phyloP scores from a whole-genome alignment of 2,797 vertebrate species.

The Clarias laeviceps region DNA sequence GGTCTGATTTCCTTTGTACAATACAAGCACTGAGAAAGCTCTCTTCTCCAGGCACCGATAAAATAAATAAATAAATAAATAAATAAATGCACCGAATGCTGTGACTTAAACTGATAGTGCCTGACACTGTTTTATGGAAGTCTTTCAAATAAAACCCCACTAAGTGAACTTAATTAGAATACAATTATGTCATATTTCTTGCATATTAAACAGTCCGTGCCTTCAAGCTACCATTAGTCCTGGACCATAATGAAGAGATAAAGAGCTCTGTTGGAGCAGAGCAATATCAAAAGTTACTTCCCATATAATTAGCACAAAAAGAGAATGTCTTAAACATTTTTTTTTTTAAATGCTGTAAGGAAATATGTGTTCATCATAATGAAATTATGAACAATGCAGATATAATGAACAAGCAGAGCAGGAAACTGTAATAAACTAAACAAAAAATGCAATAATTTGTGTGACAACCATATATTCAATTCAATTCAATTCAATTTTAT shows the following conservation, averaged over 20 bases:
- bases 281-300: not conserved
- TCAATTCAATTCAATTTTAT: too few species aligned
- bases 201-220: not conserved
- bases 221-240: not conserved
- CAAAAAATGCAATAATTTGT: too few species aligned
- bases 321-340: not conserved
- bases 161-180: not conserved
- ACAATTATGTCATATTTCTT: slow-evolving; percentile 1
- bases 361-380: too few species aligned
- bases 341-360: too few species aligned
- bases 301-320: not conserved
- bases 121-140: slow-evolving; percentile 25
- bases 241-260: not conserved
- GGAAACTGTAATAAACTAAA: too few species aligned
- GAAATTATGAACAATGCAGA: too few species aligned
- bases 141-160: not conserved
- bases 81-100: slow-evolving; percentile 10
- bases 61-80: not conserved
- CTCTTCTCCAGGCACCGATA: slow-evolving; percentile 19
- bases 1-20: slow-evolving; percentile 40
- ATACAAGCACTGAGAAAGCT: slow-evolving; percentile 37
- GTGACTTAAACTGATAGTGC: slow-evolving; percentile 5
- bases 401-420: too few species aligned
- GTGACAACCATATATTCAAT: too few species aligned
- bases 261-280: not conserved